Conservation (phyloP, 2,888 invertebrate species). For the Meliscaeva auricollis region DNA sequence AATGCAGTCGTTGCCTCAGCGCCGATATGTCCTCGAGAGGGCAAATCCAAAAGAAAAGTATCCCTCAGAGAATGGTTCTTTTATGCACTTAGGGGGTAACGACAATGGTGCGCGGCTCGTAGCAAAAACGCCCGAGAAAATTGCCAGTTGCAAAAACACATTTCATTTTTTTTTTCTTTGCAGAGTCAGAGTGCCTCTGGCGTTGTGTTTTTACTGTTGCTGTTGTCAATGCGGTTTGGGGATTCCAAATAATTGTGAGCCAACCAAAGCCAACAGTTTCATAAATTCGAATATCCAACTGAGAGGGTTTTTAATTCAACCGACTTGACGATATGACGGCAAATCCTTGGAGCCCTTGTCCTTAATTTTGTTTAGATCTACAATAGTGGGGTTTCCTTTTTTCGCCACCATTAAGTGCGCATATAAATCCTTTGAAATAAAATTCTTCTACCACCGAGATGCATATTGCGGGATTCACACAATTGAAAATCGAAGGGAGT, state of each 20-base stretch:
- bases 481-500: conserved; percentile 49
- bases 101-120: conserved; percentile 46
- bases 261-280: background rate
- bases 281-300: background rate
- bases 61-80: conserved; percentile 61
- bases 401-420: conserved; percentile 50
- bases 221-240: conserved; percentile 60
- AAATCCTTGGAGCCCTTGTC: conserved; percentile 45
- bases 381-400: conserved; percentile 20
- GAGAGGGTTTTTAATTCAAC: conserved; percentile 21
- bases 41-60: conserved; percentile 42
- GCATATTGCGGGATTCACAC: conserved; percentile 70
- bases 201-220: conserved; percentile 31
- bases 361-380: conserved; percentile 52
- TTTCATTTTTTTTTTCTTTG: conserved; percentile 38
- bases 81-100: conserved; percentile 32
- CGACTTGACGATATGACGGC: conserved; percentile 3
- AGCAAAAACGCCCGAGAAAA: conserved; percentile 65
- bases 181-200: background rate
- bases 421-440: conserved; percentile 68
- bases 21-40: no score
- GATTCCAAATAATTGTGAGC: conserved; percentile 33
- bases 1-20: conserved; percentile 11
- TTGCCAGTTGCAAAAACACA: conserved; percentile 76
- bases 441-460: conserved; percentile 53